Base-by-base conservation (phyloP, 2,797 vertebrate species). In the Selene dorsalis region DNA sequence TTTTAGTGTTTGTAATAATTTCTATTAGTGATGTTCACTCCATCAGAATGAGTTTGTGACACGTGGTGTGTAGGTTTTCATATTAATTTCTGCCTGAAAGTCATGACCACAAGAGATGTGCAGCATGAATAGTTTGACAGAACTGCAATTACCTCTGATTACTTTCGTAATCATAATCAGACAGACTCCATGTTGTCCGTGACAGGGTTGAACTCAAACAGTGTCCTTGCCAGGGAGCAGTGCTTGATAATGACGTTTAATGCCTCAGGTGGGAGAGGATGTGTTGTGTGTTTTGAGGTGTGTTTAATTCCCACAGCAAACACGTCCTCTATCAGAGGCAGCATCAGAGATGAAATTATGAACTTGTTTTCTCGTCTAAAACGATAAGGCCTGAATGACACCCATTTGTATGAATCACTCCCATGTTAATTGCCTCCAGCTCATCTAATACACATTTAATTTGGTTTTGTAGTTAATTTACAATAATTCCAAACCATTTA, bases 91-190 rank as follows among this genome's bases (percentile, higher is more conserved):
- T 30, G 64, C 64, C 79, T 82, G 62, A 73, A 58, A 86, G 83
- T 84, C 73, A 76, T 80, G 80, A 79, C 79, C 66, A 77, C 81
- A 73, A 76, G 79, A 87, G 75, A 88, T 80, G 82, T 90, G 80
- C 75, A 57, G 83, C 73, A 70, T 57, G 82, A 75, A 77, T 55
- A 43, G 82, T 85, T 85, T 85, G 85, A 83, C 88, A 89, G 77
- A 86, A 82, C 47, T 74, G 82, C 89, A 91, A 90, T 91, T 89
- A 90, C 69, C 75, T 82, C 87, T 91, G 86, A 88, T 91, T 86
- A 87, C 88, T 84, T 88, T 86, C 68, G 80, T 87, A 90, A 92
- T 90, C 84, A 89, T 78, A 90, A 89, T 89, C 88, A 90, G 84
- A 85, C 86, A 90, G 86, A 62, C 84, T 77, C 80, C 86, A 83